A percentile compares a stretch with the other conserved stretches of the same genome.
These are phyloP conservation scores for Galaxea fascicularis DNA, from an alignment of 92 coral and sea anemone species.

Conservation along the genomic window DNA sequence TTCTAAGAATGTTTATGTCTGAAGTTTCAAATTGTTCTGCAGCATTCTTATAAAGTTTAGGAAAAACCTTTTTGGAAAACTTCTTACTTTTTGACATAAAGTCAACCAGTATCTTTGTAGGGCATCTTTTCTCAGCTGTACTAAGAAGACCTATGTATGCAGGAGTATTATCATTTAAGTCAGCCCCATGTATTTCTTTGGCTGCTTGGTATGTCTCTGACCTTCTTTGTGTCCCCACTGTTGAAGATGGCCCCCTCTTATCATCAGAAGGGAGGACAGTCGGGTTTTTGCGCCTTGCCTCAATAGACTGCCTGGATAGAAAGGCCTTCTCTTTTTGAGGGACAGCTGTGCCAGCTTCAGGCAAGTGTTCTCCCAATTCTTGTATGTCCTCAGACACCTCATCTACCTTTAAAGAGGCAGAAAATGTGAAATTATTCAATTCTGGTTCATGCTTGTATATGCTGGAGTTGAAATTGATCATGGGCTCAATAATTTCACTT, in stretches of 20 bases:
- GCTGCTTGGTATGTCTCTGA: constrained; percentile 68
- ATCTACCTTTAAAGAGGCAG: not conserved
- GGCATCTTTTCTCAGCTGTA: constrained; percentile 39
- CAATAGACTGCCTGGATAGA: constrained; percentile 26
- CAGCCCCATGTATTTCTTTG: constrained; percentile 65
- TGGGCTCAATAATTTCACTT: too few relatives aligned
- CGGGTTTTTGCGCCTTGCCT: constrained; percentile 47
- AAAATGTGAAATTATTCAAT: not conserved
- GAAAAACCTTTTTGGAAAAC: too few relatives aligned
- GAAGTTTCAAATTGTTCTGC: too few relatives aligned
- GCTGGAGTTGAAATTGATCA: too few relatives aligned
- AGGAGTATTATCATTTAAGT: constrained; percentile 45
- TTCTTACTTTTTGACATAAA: too few relatives aligned
- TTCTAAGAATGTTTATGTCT: constrained; percentile 50
- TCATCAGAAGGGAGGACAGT: constrained; percentile 51
- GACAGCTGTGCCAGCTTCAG: not conserved
- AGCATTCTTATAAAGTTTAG: too few relatives aligned
- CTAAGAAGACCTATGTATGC: constrained; percentile 40
- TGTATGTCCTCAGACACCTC: not conserved
- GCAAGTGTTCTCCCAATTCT: too few relatives aligned
- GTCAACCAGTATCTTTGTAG: constrained; percentile 42
- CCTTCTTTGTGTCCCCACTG: constrained; percentile 41
- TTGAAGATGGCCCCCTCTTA: constrained; percentile 23
- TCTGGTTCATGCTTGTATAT: too few relatives aligned
- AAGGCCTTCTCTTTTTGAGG: constrained; percentile 37